These are phyloP conservation scores for Wasmannia auropunctata DNA, from an alignment of 1,140 invertebrate species.

Conservation along the genomic window DNA sequence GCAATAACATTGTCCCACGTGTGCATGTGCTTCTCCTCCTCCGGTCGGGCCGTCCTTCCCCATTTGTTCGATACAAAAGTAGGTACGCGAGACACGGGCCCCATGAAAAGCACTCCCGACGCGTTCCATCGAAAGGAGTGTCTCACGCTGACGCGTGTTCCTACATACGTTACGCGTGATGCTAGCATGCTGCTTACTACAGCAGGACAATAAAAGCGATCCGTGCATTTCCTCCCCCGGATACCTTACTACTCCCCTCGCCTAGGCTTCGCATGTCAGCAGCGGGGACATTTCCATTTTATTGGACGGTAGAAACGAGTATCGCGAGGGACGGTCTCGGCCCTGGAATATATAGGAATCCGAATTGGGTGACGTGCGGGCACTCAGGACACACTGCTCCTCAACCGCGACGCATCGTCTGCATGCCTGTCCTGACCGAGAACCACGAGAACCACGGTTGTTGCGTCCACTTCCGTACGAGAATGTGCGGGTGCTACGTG, in stretches of 20 bases:
- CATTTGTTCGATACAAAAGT: slow-evolving; percentile 44
- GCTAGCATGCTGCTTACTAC: slow-evolving; percentile 76
- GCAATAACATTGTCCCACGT: slow-evolving; percentile 50
- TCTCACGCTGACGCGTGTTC: slow-evolving; percentile 60
- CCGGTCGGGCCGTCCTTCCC: background rate
- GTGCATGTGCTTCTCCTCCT: background rate
- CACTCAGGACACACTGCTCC: slow-evolving; percentile 64
- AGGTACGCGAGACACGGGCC: slow-evolving; percentile 3
- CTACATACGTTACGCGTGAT: slow-evolving; percentile 67
- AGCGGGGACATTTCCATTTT: slow-evolving; percentile 83
- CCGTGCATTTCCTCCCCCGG: slow-evolving; percentile 13
- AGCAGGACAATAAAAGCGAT: slow-evolving; percentile 77
- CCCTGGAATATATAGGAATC: slow-evolving; percentile 72
- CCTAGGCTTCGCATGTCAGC: slow-evolving; percentile 65
- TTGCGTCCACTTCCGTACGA: slow-evolving; percentile 10
- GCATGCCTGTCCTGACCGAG: slow-evolving; percentile 67
- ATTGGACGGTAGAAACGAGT: slow-evolving; percentile 80
- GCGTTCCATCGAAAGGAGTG: slow-evolving; percentile 63
- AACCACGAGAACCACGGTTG: background rate
- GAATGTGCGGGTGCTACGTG: background rate
- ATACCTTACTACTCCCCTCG: slow-evolving; percentile 63
- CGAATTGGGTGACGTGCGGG: slow-evolving; percentile 79
- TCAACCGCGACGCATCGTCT: slow-evolving; percentile 68
- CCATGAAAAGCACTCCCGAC: slow-evolving; percentile 60
- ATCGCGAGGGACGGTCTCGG: slow-evolving; percentile 68